A percentile compares a stretch with the other conserved stretches of the same genome.
Conservation (phyloP, 2,797 vertebrate species). For the Esox lucius region DNA sequence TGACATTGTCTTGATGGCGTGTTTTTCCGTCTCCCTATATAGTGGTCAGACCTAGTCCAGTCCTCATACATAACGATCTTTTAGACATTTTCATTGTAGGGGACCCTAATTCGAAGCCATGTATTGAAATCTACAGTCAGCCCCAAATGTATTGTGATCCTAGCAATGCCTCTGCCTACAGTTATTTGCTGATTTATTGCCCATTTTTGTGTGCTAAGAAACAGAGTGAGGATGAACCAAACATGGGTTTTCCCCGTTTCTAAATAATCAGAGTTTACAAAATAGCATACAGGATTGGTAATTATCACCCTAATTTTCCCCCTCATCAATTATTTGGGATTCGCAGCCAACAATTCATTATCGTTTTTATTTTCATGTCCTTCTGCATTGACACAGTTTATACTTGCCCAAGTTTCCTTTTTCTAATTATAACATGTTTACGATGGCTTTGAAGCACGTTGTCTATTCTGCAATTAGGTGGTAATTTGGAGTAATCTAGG, state of each 20-base stretch:
- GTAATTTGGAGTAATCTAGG: neutral
- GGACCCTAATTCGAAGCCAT: constrained; percentile 48
- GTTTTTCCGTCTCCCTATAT: neutral
- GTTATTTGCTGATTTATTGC: constrained; percentile 55
- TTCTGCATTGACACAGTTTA: neutral
- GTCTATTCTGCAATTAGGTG: neutral
- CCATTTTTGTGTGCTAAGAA: constrained; percentile 58
- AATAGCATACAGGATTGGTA: neutral
- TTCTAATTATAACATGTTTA: neutral
- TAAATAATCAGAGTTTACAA: neutral
- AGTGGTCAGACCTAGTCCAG: constrained; percentile 3
- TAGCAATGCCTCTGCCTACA: no score
- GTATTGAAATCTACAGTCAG: constrained; percentile 54
- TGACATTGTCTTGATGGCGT: no score
- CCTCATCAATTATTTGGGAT: neutral
- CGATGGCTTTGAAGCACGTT: neutral
- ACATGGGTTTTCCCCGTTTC: neutral
- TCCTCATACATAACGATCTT: constrained; percentile 37
- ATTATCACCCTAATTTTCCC: neutral
- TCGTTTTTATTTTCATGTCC: neutral
- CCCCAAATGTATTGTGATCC: no score
- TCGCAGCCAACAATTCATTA: neutral
- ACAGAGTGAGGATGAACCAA: constrained; percentile 62
- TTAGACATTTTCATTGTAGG: constrained; percentile 48
- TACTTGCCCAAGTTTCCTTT: constrained; percentile 5